These are phyloP conservation scores for Caenorhabditis panamensis DNA, from an alignment of 2,888 invertebrate genomes.

Conservation along the genomic window DNA sequence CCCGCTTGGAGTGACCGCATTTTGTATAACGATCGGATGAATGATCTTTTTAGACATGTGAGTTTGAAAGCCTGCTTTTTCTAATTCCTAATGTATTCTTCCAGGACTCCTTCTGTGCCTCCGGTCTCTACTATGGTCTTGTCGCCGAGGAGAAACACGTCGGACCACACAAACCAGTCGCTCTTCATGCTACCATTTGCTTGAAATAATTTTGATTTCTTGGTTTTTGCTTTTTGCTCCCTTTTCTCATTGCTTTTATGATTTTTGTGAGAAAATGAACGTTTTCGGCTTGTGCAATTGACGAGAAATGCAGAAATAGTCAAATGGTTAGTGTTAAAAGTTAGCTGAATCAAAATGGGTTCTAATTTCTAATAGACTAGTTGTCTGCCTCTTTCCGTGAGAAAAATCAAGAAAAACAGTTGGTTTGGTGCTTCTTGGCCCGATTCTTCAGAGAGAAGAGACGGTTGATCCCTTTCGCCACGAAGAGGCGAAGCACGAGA, in stretches of 20 bases:
- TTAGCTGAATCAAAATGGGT: too few species aligned
- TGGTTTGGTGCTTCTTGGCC: too few species aligned
- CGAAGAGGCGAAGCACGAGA: too few species aligned
- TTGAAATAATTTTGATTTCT: conserved; percentile 61
- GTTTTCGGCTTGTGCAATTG: too few species aligned
- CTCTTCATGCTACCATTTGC: conserved; percentile 73
- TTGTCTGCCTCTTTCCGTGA: too few species aligned
- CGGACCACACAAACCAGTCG: conserved; percentile 73
- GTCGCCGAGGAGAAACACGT: conserved; percentile 69
- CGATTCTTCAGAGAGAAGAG: too few species aligned
- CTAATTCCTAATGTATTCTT: conserved; percentile 22
- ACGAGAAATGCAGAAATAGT: too few species aligned
- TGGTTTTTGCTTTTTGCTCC: not conserved
- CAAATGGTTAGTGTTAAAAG: too few species aligned
- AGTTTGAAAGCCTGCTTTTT: conserved; percentile 21
- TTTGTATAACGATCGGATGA: conserved; percentile 70
- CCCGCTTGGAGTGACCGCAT: conserved; percentile 75
- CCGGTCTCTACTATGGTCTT: conserved; percentile 75
- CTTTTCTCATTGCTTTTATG: conserved; percentile 4
- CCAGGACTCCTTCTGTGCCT: conserved; percentile 76
- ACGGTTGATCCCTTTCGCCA: too few species aligned
- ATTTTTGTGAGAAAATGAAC: not conserved
- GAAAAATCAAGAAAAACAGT: too few species aligned
- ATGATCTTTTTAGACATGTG: conserved; percentile 73
- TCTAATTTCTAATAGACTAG: too few species aligned